Percentiles rank a stretch among this genome's conserved stretches.
Evolutionary conservation across 2,113 vertebrate species (phyloP).

Genomic region (Datnioides undecimradiatus): DNA sequence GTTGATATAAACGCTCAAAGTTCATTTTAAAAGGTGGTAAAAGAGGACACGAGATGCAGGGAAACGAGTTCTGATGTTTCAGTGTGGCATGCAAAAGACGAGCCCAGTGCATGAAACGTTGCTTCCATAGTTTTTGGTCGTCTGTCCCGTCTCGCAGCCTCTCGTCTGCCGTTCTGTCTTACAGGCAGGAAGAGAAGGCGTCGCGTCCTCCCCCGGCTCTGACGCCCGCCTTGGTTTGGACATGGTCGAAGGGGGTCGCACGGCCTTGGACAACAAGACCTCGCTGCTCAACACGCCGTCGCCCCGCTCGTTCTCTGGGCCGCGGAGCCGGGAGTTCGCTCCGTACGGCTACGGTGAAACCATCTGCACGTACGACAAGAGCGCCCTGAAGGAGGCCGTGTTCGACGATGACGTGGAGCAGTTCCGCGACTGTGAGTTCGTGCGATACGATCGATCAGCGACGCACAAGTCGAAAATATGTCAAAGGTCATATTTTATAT

Average conservation of each 20-base stretch:
- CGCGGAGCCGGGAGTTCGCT: conserved; percentile 91
- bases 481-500: no score
- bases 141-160: no score
- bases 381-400: conserved; percentile 95
- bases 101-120: no score
- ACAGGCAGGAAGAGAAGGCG: conserved; percentile 79
- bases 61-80: no score
- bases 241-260: conserved; percentile 90
- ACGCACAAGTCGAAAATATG: no score
- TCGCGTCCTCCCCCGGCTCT: conserved; percentile 73
- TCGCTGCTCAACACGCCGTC: conserved; percentile 97
- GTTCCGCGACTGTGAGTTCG: conserved; percentile 91
- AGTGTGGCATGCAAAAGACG: no score
- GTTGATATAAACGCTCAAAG: no score
- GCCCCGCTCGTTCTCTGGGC: conserved; percentile 91
- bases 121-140: no score
- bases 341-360: conserved; percentile 92
- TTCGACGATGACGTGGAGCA: conserved; percentile 99
- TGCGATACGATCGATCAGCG: no score
- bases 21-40: no score
- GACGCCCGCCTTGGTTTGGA: conserved; percentile 80
- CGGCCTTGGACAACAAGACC: conserved; percentile 97
- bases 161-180: no score
- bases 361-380: conserved; percentile 95
- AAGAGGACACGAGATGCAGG: no score